Conservation (phyloP, 2,888 invertebrate genomes). For the Agrenia bidenticulata region DNA sequence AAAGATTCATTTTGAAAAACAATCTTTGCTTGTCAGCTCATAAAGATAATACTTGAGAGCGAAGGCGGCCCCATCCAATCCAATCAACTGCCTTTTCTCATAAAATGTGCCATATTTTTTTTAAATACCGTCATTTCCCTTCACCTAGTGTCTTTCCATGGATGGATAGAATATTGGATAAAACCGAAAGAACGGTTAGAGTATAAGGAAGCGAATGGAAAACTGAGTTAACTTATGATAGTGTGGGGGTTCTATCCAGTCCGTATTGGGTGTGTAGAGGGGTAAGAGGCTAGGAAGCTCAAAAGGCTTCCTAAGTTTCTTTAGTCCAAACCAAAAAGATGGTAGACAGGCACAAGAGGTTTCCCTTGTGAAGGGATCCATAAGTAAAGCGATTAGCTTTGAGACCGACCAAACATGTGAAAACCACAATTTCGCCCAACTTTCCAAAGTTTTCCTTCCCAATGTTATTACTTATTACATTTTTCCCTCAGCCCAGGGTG, state of each 20-base stretch:
- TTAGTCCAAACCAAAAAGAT: too few relatives aligned
- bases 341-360: too few relatives aligned
- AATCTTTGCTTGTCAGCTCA: constrained; percentile 25
- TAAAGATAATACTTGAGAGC: constrained; percentile 17
- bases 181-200: neutral
- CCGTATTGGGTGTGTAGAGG: too few relatives aligned
- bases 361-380: constrained; percentile 13
- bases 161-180: constrained; percentile 1
- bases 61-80: constrained; percentile 1
- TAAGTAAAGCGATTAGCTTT: constrained; percentile 24
- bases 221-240: too few relatives aligned
- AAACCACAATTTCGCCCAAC: constrained; percentile 17
- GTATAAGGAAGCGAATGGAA: too few relatives aligned
- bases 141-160: too few relatives aligned
- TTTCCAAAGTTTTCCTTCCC: constrained; percentile 14
- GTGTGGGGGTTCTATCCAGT: too few relatives aligned
- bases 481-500: constrained; percentile 10
- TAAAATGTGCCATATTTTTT: constrained; percentile 23
- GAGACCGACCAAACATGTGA: constrained; percentile 15
- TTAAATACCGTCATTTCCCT: neutral
- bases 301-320: too few relatives aligned
- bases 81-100: constrained; percentile 21
- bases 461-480: constrained; percentile 20
- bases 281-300: too few relatives aligned
- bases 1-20: constrained; percentile 24